A percentile compares a stretch with the other conserved stretches of the same genome.
phyloP scores from a whole-genome alignment of 2,797 vertebrate genomes.

The Meriones psammophilus region DNA sequence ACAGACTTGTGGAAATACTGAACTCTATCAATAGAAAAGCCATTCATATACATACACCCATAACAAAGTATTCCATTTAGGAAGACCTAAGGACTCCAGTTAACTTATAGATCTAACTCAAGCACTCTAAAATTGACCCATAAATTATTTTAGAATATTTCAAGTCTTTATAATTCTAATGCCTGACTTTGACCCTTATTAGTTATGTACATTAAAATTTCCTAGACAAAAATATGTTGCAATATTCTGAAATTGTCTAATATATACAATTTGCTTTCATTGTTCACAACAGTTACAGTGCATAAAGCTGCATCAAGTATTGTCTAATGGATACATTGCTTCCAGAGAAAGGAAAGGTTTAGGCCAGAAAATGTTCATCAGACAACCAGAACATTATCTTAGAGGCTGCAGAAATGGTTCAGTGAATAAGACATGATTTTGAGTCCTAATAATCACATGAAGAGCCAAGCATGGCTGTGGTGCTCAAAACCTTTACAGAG shows the following conservation, averaged over 20 bases:
- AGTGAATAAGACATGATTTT: not conserved
- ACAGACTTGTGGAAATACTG: not conserved
- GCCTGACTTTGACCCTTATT: not conserved
- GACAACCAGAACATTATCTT: not conserved
- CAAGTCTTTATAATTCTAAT: not conserved
- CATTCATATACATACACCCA: not conserved
- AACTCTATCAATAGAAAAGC: not conserved
- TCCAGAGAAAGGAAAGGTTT: not conserved
- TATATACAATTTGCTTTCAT: not conserved
- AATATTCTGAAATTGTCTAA: not conserved
- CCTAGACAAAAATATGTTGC: conserved; percentile 1
- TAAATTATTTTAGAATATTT: not conserved
- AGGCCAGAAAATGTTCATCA: not conserved
- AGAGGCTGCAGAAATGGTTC: not conserved
- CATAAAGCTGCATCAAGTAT: not conserved
- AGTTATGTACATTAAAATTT: not conserved
- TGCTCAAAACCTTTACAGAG: not conserved
- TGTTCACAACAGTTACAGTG: not conserved
- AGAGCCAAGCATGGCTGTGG: not conserved
- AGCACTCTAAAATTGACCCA: not conserved
- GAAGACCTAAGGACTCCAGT: not conserved
- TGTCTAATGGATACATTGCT: not conserved
- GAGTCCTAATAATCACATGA: not conserved
- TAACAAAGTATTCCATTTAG: not conserved
- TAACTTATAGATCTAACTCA: not conserved